Evolutionary conservation across 30 jellyfish, hydroid and myxozoan genomes (phyloP), one percentile per base, ranked within the genome.

Genomic region (Clytia hemisphaerica): DNA sequence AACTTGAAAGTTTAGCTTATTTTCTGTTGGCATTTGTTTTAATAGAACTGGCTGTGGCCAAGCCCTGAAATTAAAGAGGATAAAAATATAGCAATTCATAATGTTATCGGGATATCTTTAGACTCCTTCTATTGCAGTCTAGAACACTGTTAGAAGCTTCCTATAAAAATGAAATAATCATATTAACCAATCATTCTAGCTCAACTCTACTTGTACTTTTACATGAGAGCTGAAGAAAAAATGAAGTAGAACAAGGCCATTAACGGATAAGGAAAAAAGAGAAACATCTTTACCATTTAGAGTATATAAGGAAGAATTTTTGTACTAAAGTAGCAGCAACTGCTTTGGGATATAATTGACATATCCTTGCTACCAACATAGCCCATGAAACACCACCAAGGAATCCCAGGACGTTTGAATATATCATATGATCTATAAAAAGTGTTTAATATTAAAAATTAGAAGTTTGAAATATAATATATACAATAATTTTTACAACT

Each of bases 351-450:
- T 92, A 92, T 25, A 92, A 76, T 37, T 92, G 99, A 68, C 99
- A 83, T 15, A 92, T 78, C 60, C 99, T 62, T 38, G 99, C 99
- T 4, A 84, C 96, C 29, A 92, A 58, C 96, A 92, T 92, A 16
- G 99, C 99, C 99, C 99, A 92, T 15, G 99, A 83, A 9, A 92
- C 96, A 70, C 99, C 99, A 58, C 99, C 99, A 62, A 92, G 95
- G 75, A 83, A 92, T 6, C 99, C 99, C 79, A 92, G 89, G 25
- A 84, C 99, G 64, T 92, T 92, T 18, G 99, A 92, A 71, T 92
- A 92, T 3, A 92, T 73, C 40, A 88, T 88, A 38, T 79, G 92
- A 67, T 83, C 99, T 92, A 55, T 31, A 47, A 36, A 16, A 31
- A 61, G 22, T 6, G 33, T 12, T 21, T 2, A 4, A 67, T 2